Evolutionary conservation across 2,113 vertebrate genomes (phyloP), one percentile per base, ranked within the genome.

Genomic region (Rhinogobius similis): DNA sequence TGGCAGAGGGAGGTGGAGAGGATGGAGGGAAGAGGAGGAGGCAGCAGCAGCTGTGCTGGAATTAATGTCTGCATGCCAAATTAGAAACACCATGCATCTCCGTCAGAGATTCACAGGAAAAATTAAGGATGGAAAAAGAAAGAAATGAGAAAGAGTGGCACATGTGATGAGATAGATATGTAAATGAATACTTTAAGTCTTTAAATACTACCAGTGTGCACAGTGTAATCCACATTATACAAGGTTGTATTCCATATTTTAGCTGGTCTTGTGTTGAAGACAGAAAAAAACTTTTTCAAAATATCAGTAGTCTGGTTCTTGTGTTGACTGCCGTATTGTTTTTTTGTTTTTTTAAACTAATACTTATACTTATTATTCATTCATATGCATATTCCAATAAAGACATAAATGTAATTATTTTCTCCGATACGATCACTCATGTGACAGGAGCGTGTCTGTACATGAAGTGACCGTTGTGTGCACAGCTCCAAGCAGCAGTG

Each of bases 1-100:
- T 67, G 82, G 83, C 61, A 58, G 78, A 78, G 67, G 75, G 74
- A 76, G 78, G 85, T 46, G 78, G 75, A 85, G 82, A 84, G 78
- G 84, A 90, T 90, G 91, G 91, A 87, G 86, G 91, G 91, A 82
- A 79, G 86, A 80, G 83, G 86, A 83, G 86, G 82, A 79, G 89
- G 83, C 85, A 84, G 90, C 87, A 83, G 93, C 96, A 96, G 95
- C 95, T 96, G 95, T 93, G 90, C 94, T 94, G 93, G 95, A 95
- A 95, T 94, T 94, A 95, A 94, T 94, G 94, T 95, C 94, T 93
- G 91, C 87, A 91, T 93, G 89, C 95, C 88, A 94, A 95, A 94
- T 95, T 93, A 95, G 94, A 90, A 92, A 90, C 82, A 92, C 95
- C 93, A 94, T 94, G 94, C 93, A 91, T 94, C 95, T 93, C 92